Base-by-base conservation (phyloP, 2,113 vertebrate genomes). In the Trematomus loennbergii region DNA sequence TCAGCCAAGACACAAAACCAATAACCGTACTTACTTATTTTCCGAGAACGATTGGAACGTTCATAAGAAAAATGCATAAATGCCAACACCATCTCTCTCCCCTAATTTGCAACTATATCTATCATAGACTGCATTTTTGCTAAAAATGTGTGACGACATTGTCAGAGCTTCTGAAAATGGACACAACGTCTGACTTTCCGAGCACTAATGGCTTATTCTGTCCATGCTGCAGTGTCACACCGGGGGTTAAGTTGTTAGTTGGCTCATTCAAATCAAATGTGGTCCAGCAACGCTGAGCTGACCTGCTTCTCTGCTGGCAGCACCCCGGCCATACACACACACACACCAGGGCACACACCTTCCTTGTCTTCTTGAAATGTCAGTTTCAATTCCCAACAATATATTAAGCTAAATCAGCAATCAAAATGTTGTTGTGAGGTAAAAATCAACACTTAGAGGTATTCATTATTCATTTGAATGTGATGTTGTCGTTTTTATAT, bases 301-400 rank as follows among this genome's bases (percentile, higher is more conserved):
- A 76, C 66, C 83, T 68, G 77, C 60, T 62, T 80, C 64, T 78
- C n/a, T 69, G 64, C 50, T 73, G 48, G 71, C 70, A 59, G 71
- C 54, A 71, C 20, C 15, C 6, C 25, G 20, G 33, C 69, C 33
- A n/a, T 25, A 9, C 53, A 22, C 54, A 72, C 46, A 36, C 36
- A 36, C 36, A 36, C 36, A 36, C 36, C 36, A 40, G 36, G 36
- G 7, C 36, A 40, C 46, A 50, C 55, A 33, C 36, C 4, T 5
- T 33, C 48, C 4, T 18, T 25, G 20, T 48, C 40, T 11, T 68
- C 20, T 33, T 40, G 5, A 54, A 18, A 17, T 20, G 20, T 70
- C 68, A 17, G 36, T 69, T 70, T 20, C 10, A 22, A 54, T 54
- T 66, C 1, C 3, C 16, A 18, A 25, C 46, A 58, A 29, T 15